These are phyloP conservation scores for Parnassius orleans DNA, from an alignment of 2,888 invertebrate species.

Conservation along the genomic window DNA sequence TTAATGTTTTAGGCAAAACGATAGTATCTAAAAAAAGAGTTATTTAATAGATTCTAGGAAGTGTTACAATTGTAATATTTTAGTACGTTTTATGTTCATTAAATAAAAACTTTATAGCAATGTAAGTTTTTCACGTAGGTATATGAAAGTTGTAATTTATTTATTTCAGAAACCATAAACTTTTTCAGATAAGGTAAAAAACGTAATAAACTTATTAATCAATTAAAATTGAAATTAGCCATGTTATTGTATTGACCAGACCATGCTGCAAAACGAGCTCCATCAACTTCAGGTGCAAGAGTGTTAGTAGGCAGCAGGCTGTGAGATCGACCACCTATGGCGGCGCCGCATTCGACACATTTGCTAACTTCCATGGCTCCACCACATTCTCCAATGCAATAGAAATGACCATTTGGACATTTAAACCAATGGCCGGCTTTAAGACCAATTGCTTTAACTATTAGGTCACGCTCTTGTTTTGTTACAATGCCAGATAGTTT, in stretches of 20 bases:
- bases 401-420: constrained; percentile 86
- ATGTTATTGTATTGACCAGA: constrained; percentile 65
- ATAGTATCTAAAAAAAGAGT: too few species aligned
- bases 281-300: constrained; percentile 79
- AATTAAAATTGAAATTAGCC: constrained; percentile 49
- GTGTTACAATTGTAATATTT: too few species aligned
- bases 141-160: too few species aligned
- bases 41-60: too few species aligned
- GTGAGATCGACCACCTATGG: constrained; percentile 80
- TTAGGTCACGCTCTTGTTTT: constrained; percentile 69
- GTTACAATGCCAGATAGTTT: constrained; percentile 43
- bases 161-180: too few species aligned
- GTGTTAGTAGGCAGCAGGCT: constrained; percentile 62
- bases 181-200: too few species aligned
- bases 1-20: too few species aligned
- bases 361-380: constrained; percentile 77
- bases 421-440: constrained; percentile 85
- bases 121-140: too few species aligned
- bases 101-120: too few species aligned
- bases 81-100: too few species aligned
- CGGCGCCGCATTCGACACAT: constrained; percentile 81
- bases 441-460: constrained; percentile 80
- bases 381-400: constrained; percentile 85
- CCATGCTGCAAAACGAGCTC: constrained; percentile 71
- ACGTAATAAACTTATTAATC: too few species aligned